Evolutionary conservation across 2,113 vertebrate genomes (phyloP), one percentile per base, ranked within the genome.

Genomic region (Chaetorhynchus papuensis): DNA sequence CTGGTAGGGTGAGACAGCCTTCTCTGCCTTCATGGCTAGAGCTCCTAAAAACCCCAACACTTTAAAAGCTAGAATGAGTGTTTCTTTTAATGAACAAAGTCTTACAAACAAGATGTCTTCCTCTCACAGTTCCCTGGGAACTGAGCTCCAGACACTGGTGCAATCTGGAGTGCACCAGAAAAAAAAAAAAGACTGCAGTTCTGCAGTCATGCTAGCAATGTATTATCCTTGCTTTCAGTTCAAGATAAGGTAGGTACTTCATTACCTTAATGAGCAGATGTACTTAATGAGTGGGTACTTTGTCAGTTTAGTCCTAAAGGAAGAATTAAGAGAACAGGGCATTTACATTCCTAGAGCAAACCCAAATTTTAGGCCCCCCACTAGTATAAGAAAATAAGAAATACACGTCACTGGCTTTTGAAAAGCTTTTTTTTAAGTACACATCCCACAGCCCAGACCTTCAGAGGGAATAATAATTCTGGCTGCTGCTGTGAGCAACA

Each of bases 251-350:
- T 56, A 96, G 65, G 64, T 68, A 80, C 82, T 96, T 94, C 93
- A 83, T 95, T 97, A 96, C 90, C 69, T 96, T 92, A 94, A 95
- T 84, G 92, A 97, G 59, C 89, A 96, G 89, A 94, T 94, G 90
- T 85, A 93, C 84, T 87, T 96, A 96, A 96, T 91, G 82, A 96
- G 86, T 65, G 77, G 54, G 54, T 86, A 74, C 65, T 95, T 96
- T 92, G 69, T 96, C 91, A 96, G 75, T 89, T 93, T 85, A 91
- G 44, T 90, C 79, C 82, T 90, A 87, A 91, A 96, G 90, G 82
- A 87, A 94, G 81, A 95, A 94, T 88, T 88, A 94, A 57, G 57
- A 66, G 78, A 97, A 92, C 11, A 57, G 14, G 20, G 64, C 37
- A 56, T 87, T 90, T 90, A 87, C 83, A 93, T 91, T 93, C 89